Percentiles rank a stretch among this genome's conserved stretches.
These are phyloP conservation scores for Apoda limacodes DNA, from an alignment of 2,888 invertebrate genomes.

Conservation along the genomic window DNA sequence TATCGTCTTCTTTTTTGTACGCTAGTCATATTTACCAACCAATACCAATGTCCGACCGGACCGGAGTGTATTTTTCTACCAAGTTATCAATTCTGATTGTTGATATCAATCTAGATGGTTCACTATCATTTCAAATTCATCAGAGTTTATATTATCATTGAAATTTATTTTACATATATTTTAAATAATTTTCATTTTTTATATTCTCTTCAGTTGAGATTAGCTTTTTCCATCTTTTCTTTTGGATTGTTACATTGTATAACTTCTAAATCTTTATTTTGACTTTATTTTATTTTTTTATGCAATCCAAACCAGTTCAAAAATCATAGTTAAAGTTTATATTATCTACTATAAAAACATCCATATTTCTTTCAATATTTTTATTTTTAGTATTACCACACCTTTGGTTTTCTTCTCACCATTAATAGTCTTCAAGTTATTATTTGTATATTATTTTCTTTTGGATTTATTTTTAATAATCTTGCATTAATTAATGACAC, in stretches of 20 bases:
- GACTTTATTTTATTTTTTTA: constrained; percentile 16
- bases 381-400: constrained; percentile 12
- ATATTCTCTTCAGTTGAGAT: constrained; percentile 1
- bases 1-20: constrained; percentile 16
- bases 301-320: constrained; percentile 13
- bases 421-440: constrained; percentile 12
- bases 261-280: constrained; percentile 15
- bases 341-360: constrained; percentile 18
- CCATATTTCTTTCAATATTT: constrained; percentile 14
- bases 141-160: constrained; percentile 9
- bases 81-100: constrained; percentile 6
- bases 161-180: constrained; percentile 1
- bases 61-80: constrained; percentile 15
- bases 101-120: constrained; percentile 7
- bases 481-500: too few relatives aligned
- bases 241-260: constrained; percentile 12
- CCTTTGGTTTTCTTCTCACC: constrained; percentile 10
- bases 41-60: constrained; percentile 11
- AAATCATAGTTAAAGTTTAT: constrained; percentile 17
- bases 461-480: background rate
- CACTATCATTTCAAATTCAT: constrained; percentile 9
- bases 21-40: constrained; percentile 22
- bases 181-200: constrained; percentile 1
- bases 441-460: background rate
- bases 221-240: constrained; percentile 3